Base-by-base conservation (phyloP, 2,113 vertebrate species). In the Ibidorhyncha struthersii region DNA sequence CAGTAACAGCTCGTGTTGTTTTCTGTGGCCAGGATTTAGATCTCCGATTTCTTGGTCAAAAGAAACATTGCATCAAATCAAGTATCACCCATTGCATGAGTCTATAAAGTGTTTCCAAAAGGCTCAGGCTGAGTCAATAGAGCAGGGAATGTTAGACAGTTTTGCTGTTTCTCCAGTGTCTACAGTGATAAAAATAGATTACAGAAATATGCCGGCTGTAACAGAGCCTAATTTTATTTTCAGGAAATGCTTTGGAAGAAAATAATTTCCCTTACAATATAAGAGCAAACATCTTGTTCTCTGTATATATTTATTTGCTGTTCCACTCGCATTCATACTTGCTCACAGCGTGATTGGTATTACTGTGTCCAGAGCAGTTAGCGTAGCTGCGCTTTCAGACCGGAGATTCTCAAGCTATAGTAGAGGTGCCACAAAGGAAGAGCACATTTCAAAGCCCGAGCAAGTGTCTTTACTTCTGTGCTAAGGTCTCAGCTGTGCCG, bases 121-220 rank as follows among this genome's bases (percentile, higher is more conserved):
- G 26, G 34, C 74, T 92, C 58, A 83, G 90, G 29, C 90, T 95
- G 85, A 97, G 88, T 93, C 94, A 94, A 91, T 72, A 95, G 69
- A 95, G 27, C 61, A 86, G 77, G 63, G 90, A 95, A 89, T 81
- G 92, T 86, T 88, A 95, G 91, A 78, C 59, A 82, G 53, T 47
- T 92, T 84, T 92, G 34, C 89, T 95, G 86, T 93, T 97, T 96
- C 96, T 79, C 43, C 67, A 67, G 50, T 40, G 90, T 88, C 90
- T 92, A 63, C 67, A 59, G 53, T 0, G 43, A 89, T 91, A 95
- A 97, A 97, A 96, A 97, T 84, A 97, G 86, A 26, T 89, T 81
- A 61, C 67, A 93, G 61, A 95, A 93, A 90, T 92, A 93, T 91
- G 86, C 52, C 0, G 6, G 32, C 90, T 92, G 26, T 85, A 90